Evolutionary conservation across 2,888 invertebrate genomes (phyloP).

Genomic region (Brenthis daphne): DNA sequence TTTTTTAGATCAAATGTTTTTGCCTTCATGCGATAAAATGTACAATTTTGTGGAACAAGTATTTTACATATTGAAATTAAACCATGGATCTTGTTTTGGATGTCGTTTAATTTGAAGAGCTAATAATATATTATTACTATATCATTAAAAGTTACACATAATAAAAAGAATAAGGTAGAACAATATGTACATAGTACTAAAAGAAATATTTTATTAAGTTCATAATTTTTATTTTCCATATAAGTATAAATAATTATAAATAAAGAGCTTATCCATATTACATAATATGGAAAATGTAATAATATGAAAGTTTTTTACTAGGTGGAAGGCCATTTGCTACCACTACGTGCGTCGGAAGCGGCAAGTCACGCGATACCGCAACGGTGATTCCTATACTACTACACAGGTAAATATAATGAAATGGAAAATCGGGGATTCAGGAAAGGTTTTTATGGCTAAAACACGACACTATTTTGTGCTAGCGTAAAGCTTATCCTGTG

Average conservation of each 20-base stretch:
- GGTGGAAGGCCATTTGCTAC: slow-evolving; percentile 93
- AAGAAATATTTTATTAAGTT: too few species aligned
- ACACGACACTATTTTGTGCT: too few species aligned
- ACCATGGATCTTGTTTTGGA: not conserved
- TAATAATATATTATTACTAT: not conserved
- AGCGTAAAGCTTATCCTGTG: too few species aligned
- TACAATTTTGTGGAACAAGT: not conserved
- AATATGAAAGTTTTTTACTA: slow-evolving; percentile 46
- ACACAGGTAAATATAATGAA: slow-evolving; percentile 84
- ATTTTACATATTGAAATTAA: not conserved
- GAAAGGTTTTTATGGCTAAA: not conserved
- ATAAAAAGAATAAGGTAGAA: not conserved
- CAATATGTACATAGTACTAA: too few species aligned
- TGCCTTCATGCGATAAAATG: slow-evolving; percentile 6
- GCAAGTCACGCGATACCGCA: slow-evolving; percentile 89
- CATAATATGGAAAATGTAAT: slow-evolving; percentile 4
- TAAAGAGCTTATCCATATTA: slow-evolving; percentile 1
- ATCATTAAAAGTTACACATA: too few species aligned
- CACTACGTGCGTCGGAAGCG: slow-evolving; percentile 90
- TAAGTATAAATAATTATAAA: slow-evolving; percentile 6
- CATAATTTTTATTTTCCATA: not conserved
- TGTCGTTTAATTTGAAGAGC: not conserved
- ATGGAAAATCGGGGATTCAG: not conserved
- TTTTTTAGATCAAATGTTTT: slow-evolving; percentile 17
- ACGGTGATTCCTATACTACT: slow-evolving; percentile 91